Evolutionary conservation across 2,888 invertebrate genomes (phyloP).

Genomic region (Stenotaenia linearis): DNA sequence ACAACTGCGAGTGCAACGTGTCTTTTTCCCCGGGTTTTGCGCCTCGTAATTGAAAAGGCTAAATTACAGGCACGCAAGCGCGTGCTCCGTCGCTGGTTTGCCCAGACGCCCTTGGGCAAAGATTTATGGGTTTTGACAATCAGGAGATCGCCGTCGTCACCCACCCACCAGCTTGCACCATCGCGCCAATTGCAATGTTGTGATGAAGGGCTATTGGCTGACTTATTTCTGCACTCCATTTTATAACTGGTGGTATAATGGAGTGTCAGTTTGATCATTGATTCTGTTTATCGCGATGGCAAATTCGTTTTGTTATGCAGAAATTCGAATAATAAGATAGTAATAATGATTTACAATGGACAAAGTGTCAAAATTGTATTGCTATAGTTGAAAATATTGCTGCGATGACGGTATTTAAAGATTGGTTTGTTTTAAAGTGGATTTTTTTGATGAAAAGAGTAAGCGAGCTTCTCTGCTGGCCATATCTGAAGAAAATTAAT

Average conservation of each 20-base stretch:
- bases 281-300: neutral
- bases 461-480: too few species aligned
- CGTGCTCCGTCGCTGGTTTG: neutral
- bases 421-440: too few species aligned
- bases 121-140: slow-evolving; percentile 4
- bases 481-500: too few species aligned
- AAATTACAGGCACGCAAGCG: neutral
- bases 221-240: neutral
- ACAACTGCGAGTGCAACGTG: neutral
- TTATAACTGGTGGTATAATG: neutral
- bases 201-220: neutral
- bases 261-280: neutral
- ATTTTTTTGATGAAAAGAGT: too few species aligned
- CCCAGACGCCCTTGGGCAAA: slow-evolving; percentile 1
- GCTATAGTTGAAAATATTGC: too few species aligned
- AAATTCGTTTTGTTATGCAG: neutral
- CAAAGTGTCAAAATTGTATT: too few species aligned
- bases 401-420: too few species aligned
- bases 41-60: neutral
- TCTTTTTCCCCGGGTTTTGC: neutral
- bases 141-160: slow-evolving; percentile 4
- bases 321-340: neutral
- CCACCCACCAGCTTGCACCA: neutral
- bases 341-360: too few species aligned
- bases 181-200: neutral